Base-by-base conservation (phyloP, 2,888 invertebrate genomes). In the Brachycybe producta region DNA sequence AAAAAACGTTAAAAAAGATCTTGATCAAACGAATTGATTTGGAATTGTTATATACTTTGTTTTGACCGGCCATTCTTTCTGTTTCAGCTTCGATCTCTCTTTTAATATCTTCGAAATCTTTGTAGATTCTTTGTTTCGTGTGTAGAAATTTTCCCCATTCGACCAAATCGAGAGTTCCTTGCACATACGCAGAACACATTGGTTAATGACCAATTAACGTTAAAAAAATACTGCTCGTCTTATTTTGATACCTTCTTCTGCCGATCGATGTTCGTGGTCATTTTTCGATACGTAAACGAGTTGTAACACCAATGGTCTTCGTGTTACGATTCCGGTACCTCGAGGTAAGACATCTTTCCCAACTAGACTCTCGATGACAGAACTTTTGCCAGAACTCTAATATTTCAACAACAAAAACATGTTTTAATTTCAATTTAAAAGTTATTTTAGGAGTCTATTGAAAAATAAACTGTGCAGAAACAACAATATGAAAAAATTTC, bases 371-470 rank as follows among this genome's bases (percentile, higher is more conserved):
- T 99, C 98, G 59, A 99, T 81, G 15, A 99, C 98, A 24, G 97
- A 98, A 73, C 95, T 97, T 73, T 99, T 99, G 43, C 98, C 98
- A 40, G 98, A 92, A 71, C 97, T 98, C 92, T 98, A 71, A 30
- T 71, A 70, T n/a, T n/a, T n/a, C n/a, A n/a, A n/a, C n/a, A n/a
- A n/a, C n/a, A n/a, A n/a, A n/a, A n/a, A n/a, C 52, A 53, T 47
- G 53, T 40, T 52, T 15, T 15, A n/a, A n/a, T n/a, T n/a, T n/a
- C n/a, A n/a, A n/a, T n/a, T n/a, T n/a, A n/a, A n/a, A n/a, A n/a
- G n/a, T n/a, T n/a, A n/a, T n/a, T n/a, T n/a, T n/a, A n/a, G n/a
- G n/a, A n/a, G n/a, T n/a, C n/a, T n/a, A n/a, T n/a, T n/a, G n/a
- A n/a, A n/a, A n/a, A n/a, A n/a, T n/a, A n/a, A n/a, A n/a, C n/a